Evolutionary conservation across 2,888 invertebrate genomes (phyloP), one percentile per base, ranked within the genome.

Genomic region (Drosophila pseudotakahashii): DNA sequence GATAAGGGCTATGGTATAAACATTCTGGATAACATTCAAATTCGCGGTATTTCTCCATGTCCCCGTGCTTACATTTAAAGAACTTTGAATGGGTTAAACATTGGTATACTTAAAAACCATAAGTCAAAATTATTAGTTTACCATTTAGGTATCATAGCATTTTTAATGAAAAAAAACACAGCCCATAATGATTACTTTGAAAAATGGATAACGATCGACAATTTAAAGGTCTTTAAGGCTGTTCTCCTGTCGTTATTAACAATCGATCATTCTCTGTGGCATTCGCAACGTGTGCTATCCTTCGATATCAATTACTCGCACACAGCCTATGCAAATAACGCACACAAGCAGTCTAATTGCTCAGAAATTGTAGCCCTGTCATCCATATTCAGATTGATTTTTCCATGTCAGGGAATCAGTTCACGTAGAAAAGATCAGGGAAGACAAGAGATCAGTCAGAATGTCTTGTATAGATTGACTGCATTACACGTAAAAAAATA

Each of bases 401-500:
- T 64, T 45, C 45, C 66, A 53, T 66, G 68, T 66, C 66, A 34
- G 16, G 16, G 36, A 39, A 54, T 55, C 55, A 34, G 19, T 54
- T 36, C 14, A 16, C 19, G 7, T 26, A 6, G 26, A 9, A 30
- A 5, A 14, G 19, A 51, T 55, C 11, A 26, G 26, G 26, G 1
- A 13, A 26, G 57, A 13, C 57, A 37, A 16, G 55, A 16, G 26
- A 57, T 57, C 16, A 26, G 36, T 10, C 23, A 7, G 16, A 23
- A 16, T 1, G 23, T 14, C 2, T 0, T 23, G 7, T 0, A 11
- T 11, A 36, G 4, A 14, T 7, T 23, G 10, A 7, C 26, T 10
- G 19, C 3, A 6, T 2, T 9, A 26, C 34, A 53, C 14, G 2
- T 7, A 10, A 10, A 30, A 14, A 11, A 11, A 41, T 26, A 30